Percentiles rank a stretch among this genome's conserved stretches.
Conservation (phyloP, 2,888 invertebrate species). For the Girardia tigrina region DNA sequence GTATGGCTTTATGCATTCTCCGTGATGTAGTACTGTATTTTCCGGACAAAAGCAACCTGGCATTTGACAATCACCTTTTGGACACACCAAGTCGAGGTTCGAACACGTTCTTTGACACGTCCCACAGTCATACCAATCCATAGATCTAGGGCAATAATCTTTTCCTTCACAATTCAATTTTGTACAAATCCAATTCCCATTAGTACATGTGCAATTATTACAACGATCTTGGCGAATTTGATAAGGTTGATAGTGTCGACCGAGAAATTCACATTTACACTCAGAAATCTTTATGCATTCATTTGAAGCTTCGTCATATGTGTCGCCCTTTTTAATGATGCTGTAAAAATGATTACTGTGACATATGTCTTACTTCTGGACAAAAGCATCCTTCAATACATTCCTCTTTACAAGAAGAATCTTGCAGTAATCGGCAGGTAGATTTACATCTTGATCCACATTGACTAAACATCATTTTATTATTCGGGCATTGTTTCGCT, state of each 20-base stretch:
- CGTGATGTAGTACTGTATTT: conserved; percentile 21
- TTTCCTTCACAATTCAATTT: conserved; percentile 28
- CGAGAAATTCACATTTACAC: conserved; percentile 38
- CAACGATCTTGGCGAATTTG: conserved; percentile 37
- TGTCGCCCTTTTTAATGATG: conserved; percentile 37
- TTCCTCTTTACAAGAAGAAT: conserved; percentile 28
- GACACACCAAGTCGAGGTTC: conserved; percentile 30
- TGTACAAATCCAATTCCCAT: conserved; percentile 32
- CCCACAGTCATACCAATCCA: conserved; percentile 33
- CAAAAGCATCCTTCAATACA: conserved; percentile 34
- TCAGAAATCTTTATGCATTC: conserved; percentile 38
- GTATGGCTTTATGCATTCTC: conserved; percentile 26
- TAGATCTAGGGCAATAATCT: conserved; percentile 21
- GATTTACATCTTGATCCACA: conserved; percentile 31
- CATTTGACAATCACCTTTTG: conserved; percentile 25
- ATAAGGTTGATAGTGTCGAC: conserved; percentile 36
- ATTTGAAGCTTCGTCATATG: conserved; percentile 38
- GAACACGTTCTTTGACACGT: conserved; percentile 26
- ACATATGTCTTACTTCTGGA: neutral
- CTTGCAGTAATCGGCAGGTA: conserved; percentile 26
- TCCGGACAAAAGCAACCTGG: conserved; percentile 32
- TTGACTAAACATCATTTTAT: conserved; percentile 27
- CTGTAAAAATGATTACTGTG: neutral
- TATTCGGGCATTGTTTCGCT: conserved; percentile 20
- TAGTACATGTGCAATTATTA: conserved; percentile 37